Evolutionary conservation across 2,888 invertebrate species (phyloP).

Genomic region (Rosalia funebris): DNA sequence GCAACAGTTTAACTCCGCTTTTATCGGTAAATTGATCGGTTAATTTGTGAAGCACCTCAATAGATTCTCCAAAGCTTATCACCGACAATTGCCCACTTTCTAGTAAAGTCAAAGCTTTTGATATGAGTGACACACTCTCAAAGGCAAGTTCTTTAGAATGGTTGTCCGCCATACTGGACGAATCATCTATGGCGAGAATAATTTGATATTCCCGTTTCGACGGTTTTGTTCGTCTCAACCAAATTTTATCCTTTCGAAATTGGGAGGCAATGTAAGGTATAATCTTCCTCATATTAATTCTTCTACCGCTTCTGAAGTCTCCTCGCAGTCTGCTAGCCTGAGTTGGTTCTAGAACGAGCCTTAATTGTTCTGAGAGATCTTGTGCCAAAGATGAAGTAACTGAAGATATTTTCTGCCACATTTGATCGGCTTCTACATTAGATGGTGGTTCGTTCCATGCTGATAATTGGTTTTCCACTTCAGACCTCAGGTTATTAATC

Average conservation of each 20-base stretch:
- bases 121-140: constrained; percentile 96
- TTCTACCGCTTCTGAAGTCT: constrained; percentile 94
- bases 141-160: constrained; percentile 91
- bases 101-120: constrained; percentile 87
- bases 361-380: constrained; percentile 91
- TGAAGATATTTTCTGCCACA: constrained; percentile 73
- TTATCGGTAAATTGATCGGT: constrained; percentile 87
- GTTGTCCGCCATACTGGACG: constrained; percentile 89
- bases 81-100: constrained; percentile 95
- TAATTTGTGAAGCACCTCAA: constrained; percentile 88
- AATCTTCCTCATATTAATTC: constrained; percentile 98
- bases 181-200: constrained; percentile 96
- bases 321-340: constrained; percentile 91
- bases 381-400: constrained; percentile 75
- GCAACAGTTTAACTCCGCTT: constrained; percentile 84
- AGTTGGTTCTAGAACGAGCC: constrained; percentile 95
- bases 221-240: constrained; percentile 95
- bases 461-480: constrained; percentile 66
- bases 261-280: constrained; percentile 99
- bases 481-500: constrained; percentile 62
- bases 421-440: constrained; percentile 64
- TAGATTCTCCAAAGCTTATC: constrained; percentile 88
- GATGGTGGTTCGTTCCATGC: constrained; percentile 66
- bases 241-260: constrained; percentile 99
- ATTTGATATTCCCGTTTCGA: constrained; percentile 97